phyloP scores from a whole-genome alignment of 2,888 invertebrate genomes.

The Blastobasis lacticolella region DNA sequence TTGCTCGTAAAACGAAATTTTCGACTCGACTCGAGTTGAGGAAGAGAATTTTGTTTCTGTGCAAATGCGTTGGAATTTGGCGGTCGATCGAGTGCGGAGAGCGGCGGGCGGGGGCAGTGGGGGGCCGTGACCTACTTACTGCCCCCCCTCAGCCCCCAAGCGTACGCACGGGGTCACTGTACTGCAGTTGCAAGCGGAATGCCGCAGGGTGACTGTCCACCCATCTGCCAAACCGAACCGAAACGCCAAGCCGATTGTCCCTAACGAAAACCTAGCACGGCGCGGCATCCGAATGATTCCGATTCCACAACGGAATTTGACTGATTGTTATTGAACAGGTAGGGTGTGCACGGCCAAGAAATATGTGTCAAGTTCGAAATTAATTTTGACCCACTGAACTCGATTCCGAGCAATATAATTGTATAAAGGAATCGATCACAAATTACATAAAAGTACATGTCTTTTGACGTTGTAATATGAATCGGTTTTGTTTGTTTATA shows the following conservation, averaged over 20 bases:
- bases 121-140: conserved; percentile 55
- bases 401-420: no score
- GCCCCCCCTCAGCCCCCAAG: conserved; percentile 32
- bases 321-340: no score
- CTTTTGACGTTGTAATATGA: no score
- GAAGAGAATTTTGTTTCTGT: conserved; percentile 34
- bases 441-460: no score
- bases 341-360: no score
- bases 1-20: conserved; percentile 9
- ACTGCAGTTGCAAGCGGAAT: conserved; percentile 68
- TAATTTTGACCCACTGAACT: no score
- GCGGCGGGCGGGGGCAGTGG: conserved; percentile 34
- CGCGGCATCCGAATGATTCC: no score
- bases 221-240: conserved; percentile 23
- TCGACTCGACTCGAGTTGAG: conserved; percentile 11
- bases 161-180: conserved; percentile 72
- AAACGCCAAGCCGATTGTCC: background rate
- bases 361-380: no score
- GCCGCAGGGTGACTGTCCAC: conserved; percentile 64
- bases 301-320: no score
- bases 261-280: no score
- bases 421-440: no score
- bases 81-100: conserved; percentile 61
- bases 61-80: conserved; percentile 58
- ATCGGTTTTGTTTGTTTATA: no score